Percentiles rank a stretch among this genome's conserved stretches.
These are phyloP conservation scores for Leptodactylus fuscus DNA, from an alignment of 2,113 vertebrate genomes.

Conservation along the genomic window DNA sequence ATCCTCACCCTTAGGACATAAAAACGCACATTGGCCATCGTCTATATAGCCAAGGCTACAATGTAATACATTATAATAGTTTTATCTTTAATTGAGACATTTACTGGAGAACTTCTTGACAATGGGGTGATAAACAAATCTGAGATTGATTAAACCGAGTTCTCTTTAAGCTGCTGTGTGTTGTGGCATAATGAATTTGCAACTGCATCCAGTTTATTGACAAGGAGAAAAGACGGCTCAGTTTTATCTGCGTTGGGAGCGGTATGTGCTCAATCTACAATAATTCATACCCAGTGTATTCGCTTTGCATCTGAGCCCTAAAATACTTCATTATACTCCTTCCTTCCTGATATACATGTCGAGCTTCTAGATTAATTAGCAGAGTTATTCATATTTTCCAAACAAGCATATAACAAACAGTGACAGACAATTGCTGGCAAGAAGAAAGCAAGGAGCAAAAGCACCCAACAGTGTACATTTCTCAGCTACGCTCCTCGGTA, in stretches of 20 bases:
- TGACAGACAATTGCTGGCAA: conserved; percentile 34
- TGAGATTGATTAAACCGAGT: not conserved
- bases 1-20: no score
- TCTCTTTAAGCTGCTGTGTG: not conserved
- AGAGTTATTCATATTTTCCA: conserved; percentile 50
- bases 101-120: not conserved
- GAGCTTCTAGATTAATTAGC: conserved; percentile 47
- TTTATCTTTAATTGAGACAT: not conserved
- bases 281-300: conserved; percentile 22
- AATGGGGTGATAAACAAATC: conserved; percentile 16
- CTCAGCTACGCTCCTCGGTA: not conserved
- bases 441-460: conserved; percentile 23
- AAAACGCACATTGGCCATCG: no score
- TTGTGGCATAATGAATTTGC: conserved; percentile 35
- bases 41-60: not conserved
- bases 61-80: not conserved
- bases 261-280: not conserved
- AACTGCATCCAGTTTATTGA: conserved; percentile 24
- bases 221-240: conserved; percentile 24
- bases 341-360: not conserved
- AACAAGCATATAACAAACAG: conserved; percentile 34
- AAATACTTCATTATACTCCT: conserved; percentile 35
- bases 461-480: conserved; percentile 27
- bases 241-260: conserved; percentile 26
- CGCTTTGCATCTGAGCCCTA: not conserved